phyloP scores from a whole-genome alignment of 2,888 invertebrate species.

The Hartigia nigra region DNA sequence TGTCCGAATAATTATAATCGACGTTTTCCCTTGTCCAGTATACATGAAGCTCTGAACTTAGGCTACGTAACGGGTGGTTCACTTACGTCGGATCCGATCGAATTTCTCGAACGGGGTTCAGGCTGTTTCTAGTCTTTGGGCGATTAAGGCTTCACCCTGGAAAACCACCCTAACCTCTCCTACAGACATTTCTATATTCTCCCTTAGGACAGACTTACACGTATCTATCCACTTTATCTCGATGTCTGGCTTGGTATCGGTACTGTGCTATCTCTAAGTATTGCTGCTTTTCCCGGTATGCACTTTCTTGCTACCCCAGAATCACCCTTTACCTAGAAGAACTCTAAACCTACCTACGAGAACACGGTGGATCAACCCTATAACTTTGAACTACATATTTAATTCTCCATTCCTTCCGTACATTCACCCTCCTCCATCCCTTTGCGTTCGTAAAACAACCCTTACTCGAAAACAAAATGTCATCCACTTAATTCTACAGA shows the following conservation, averaged over 20 bases:
- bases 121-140: neutral
- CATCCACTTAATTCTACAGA: neutral
- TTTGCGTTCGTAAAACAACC: neutral
- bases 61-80: neutral
- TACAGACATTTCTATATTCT: neutral
- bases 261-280: neutral
- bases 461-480: neutral
- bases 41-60: neutral
- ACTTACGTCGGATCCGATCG: neutral
- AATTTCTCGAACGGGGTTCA: neutral
- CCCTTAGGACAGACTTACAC: neutral
- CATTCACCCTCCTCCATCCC: neutral
- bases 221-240: neutral
- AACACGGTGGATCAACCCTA: neutral
- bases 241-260: neutral
- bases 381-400: neutral
- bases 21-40: neutral
- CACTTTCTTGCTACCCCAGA: neutral
- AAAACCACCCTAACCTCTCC: neutral
- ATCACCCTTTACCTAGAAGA: neutral
- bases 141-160: slow-evolving; percentile 5
- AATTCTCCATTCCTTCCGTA: neutral
- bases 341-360: neutral
- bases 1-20: neutral
- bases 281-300: neutral